A percentile compares a stretch with the other conserved stretches of the same genome.
phyloP scores from a whole-genome alignment of 2,113 vertebrate species.

The Trichechus manatus region DNA sequence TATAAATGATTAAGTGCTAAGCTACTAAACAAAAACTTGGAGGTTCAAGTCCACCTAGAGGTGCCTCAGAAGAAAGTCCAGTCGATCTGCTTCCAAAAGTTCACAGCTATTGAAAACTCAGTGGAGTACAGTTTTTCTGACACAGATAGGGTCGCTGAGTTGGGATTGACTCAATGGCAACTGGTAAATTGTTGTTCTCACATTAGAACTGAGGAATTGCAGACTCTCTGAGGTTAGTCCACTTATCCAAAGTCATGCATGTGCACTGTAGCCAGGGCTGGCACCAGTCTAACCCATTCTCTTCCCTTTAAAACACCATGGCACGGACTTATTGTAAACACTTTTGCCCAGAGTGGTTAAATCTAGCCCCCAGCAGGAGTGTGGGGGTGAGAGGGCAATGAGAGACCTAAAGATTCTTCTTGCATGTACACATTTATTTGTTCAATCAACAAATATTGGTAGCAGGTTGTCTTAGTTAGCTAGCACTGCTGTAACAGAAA shows the following conservation, averaged over 20 bases:
- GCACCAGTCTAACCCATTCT: background rate
- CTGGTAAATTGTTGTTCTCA: background rate
- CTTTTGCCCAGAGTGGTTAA: background rate
- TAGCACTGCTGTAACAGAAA: too few relatives aligned
- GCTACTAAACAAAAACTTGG: too few relatives aligned
- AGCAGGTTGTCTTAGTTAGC: too few relatives aligned
- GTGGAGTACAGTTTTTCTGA: too few relatives aligned
- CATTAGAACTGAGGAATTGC: background rate
- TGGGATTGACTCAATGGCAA: too few relatives aligned
- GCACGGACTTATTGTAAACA: accelerated
- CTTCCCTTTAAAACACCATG: background rate
- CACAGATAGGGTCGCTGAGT: too few relatives aligned
- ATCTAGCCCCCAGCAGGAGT: background rate
- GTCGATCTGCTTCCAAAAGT: too few relatives aligned
- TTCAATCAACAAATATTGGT: background rate
- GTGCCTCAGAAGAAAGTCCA: too few relatives aligned
- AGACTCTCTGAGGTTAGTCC: background rate
- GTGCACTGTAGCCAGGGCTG: too few relatives aligned
- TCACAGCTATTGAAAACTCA: too few relatives aligned
- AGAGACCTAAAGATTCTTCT: background rate
- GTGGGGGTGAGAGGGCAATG: accelerated
- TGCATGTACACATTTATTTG: accelerated
- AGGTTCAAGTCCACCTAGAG: too few relatives aligned
- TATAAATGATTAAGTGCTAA: too few relatives aligned
- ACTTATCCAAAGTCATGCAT: background rate